phyloP scores from a whole-genome alignment of 2,113 vertebrate species.

The Corythoichthys haematopterus region DNA sequence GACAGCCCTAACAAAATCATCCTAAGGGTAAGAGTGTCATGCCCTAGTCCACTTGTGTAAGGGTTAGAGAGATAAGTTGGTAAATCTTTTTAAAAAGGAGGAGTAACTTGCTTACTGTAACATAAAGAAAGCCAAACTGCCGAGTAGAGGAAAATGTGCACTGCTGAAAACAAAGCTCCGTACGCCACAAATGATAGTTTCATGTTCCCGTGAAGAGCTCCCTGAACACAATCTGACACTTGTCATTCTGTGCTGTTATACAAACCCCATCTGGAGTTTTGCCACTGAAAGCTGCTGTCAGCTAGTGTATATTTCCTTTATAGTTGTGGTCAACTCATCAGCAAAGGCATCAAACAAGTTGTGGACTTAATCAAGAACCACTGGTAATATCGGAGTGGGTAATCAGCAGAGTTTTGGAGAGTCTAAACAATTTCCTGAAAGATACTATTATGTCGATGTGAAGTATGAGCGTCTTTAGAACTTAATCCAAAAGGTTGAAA shows the following conservation, averaged over 20 bases:
- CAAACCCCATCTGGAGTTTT: constrained; percentile 33
- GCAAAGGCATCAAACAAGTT: constrained; percentile 42
- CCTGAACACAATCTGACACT: constrained; percentile 48
- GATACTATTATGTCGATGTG: constrained; percentile 25
- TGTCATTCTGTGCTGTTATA: constrained; percentile 50
- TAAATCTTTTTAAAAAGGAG: constrained; percentile 53
- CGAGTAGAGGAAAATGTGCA: constrained; percentile 55
- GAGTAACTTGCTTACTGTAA: constrained; percentile 53
- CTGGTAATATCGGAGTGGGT: constrained; percentile 46
- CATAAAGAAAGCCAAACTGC: constrained; percentile 54
- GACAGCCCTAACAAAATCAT: constrained; percentile 26
- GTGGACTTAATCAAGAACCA: constrained; percentile 32
- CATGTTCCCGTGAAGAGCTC: constrained; percentile 61
- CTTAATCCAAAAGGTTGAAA: constrained; percentile 17
- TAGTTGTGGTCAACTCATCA: constrained; percentile 37
- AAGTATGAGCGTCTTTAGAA: constrained; percentile 27
- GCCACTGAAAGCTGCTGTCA: constrained; percentile 34
- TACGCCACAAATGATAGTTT: constrained; percentile 64
- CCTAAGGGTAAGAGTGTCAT: constrained; percentile 38
- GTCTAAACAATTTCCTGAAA: constrained; percentile 38
- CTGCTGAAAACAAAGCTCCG: constrained; percentile 57
- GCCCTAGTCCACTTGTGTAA: constrained; percentile 26
- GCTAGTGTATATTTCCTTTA: constrained; percentile 36
- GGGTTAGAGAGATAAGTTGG: constrained; percentile 64
- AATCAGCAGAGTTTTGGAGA: constrained; percentile 44